Evolutionary conservation across 1,140 invertebrate genomes (phyloP).

Genomic region (Microplitis mediator): DNA sequence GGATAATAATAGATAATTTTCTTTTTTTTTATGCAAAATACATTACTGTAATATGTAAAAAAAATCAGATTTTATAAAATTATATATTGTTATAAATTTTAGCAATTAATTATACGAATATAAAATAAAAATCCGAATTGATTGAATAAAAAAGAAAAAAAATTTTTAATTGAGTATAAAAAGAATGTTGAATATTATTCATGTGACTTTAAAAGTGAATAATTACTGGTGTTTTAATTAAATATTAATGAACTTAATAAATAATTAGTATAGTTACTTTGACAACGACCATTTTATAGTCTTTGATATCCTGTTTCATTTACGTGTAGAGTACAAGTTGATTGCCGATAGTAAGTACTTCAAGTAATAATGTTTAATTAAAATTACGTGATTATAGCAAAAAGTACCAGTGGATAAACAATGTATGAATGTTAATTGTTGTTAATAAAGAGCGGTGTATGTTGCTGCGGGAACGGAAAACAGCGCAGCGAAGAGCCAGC

Average conservation of each 20-base stretch:
- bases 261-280: background rate
- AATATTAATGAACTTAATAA: background rate
- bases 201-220: too few relatives aligned
- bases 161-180: too few relatives aligned
- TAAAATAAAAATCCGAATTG: too few relatives aligned
- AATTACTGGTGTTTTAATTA: background rate
- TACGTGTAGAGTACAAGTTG: slow-evolving; percentile 20
- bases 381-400: slow-evolving; percentile 35
- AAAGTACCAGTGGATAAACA: slow-evolving; percentile 46
- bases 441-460: slow-evolving; percentile 63
- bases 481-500: slow-evolving; percentile 60
- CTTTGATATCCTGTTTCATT: slow-evolving; percentile 33
- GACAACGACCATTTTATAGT: slow-evolving; percentile 2
- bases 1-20: too few relatives aligned
- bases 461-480: slow-evolving; percentile 61
- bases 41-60: too few relatives aligned
- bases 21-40: too few relatives aligned
- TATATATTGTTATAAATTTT: too few relatives aligned
- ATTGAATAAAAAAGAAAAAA: too few relatives aligned
- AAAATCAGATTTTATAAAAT: too few relatives aligned
- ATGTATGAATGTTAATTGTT: slow-evolving; percentile 62
- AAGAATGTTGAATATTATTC: too few relatives aligned
- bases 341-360: slow-evolving; percentile 7
- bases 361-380: slow-evolving; percentile 25
- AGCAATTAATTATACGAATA: too few relatives aligned